Base-by-base conservation (phyloP, 2,113 vertebrate genomes). In the Serinus canaria region DNA sequence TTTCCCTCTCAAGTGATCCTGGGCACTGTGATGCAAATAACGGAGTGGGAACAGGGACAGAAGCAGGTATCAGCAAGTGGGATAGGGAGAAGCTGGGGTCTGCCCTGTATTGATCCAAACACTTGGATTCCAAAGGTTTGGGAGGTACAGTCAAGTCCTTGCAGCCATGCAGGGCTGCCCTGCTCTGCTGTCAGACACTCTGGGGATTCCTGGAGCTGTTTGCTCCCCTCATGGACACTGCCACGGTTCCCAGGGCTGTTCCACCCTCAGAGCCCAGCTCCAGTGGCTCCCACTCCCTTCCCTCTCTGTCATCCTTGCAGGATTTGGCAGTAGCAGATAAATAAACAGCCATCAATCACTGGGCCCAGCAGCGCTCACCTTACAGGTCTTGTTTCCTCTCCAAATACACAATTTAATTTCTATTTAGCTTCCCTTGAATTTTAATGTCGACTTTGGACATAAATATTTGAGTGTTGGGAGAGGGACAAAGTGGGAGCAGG, bases 271-370 rank as follows among this genome's bases (percentile, higher is more conserved):
- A 83, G 50, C 74, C 21, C 17, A 0, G 9, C 75, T 41, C 33
- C 37, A 52, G 70, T 7, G 30, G 28, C 70, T 76, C 62, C 41
- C 0, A 0, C 60, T 39, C 84, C 47, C 66, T 47, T 85, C 55
- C 88, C 10, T 3, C 86, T 87, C 80, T 20, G 24, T 75, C n/a
- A 66, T 52, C 73, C 86, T 59, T 24, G 47, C 87, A 53, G 63
- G 87, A 50, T 96, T 95, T 77, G 92, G 93, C 64, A 2, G 97
- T 95, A 97, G 97, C 94, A 94, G 93, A 97, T 77, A 97, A 97
- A 97, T 96, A 97, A 97, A 96, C 94, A 1, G 6, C 72, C 89
- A 91, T 97, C 96, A 96, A 96, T 97, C 97, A 96, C 83, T 16
- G 3, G 7, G 55, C 70, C 31, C 41, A 35, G 94, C 96, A 83